Conservation (phyloP, 2,797 vertebrate genomes). For the Ptychobarbus kaznakovi region DNA sequence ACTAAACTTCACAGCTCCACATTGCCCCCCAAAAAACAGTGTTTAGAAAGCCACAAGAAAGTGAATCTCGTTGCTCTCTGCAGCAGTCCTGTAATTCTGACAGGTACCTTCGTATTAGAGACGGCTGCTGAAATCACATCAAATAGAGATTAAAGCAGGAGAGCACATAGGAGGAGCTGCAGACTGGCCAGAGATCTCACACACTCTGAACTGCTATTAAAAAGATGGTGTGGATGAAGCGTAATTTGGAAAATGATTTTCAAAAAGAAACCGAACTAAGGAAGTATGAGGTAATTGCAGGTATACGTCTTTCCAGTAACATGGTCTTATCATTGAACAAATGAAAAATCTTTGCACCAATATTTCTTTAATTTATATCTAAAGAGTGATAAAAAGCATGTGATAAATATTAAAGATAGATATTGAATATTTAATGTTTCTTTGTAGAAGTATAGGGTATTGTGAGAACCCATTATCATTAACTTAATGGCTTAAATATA, state of each 20-base stretch:
- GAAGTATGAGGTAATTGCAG: not conserved
- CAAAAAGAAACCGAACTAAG: not conserved
- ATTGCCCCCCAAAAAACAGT: slow-evolving; percentile 69
- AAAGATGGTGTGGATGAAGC: slow-evolving; percentile 11
- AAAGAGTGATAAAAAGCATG: not conserved
- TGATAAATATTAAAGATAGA: not conserved
- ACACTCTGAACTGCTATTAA: slow-evolving; percentile 9
- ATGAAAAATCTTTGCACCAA: not conserved
- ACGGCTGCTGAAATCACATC: slow-evolving; percentile 71
- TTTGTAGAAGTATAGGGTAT: not conserved
- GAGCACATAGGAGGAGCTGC: slow-evolving; percentile 10
- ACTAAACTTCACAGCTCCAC: slow-evolving; percentile 75
- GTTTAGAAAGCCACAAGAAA: slow-evolving; percentile 80
- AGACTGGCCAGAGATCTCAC: slow-evolving; percentile 43
- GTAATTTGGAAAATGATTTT: slow-evolving; percentile 7
- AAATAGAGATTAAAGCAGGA: slow-evolving; percentile 73
- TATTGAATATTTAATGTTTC: not conserved
- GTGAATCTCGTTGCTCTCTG: slow-evolving; percentile 75
- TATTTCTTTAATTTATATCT: not conserved
- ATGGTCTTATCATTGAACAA: not conserved
- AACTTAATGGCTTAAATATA: not conserved
- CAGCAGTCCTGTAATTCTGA: slow-evolving; percentile 78
- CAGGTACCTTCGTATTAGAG: slow-evolving; percentile 76
- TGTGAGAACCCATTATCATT: not conserved
- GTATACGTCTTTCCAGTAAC: not conserved